Evolutionary conservation across 2,888 invertebrate genomes (phyloP).

Genomic region (Euspilapteryx auroguttella): DNA sequence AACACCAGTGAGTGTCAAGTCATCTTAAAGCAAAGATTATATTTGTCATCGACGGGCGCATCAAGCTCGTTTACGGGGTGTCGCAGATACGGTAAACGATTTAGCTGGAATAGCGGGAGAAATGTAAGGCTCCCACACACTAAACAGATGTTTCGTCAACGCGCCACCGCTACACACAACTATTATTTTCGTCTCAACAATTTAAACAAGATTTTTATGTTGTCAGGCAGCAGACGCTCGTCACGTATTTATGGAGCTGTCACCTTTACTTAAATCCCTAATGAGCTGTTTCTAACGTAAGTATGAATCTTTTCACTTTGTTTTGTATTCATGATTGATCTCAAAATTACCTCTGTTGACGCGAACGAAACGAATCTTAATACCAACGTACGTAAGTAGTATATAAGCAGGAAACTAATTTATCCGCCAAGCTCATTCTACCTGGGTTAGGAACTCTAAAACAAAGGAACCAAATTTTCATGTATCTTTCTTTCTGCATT

Average conservation of each 20-base stretch:
- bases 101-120: constrained; percentile 23
- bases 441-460: too few species aligned
- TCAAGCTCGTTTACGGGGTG: constrained; percentile 45
- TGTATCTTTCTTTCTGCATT: too few species aligned
- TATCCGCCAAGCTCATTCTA: too few species aligned
- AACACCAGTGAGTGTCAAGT: constrained; percentile 51
- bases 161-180: constrained; percentile 21
- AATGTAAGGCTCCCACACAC: constrained; percentile 21
- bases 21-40: constrained; percentile 53
- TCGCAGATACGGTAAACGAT: constrained; percentile 39
- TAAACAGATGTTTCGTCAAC: constrained; percentile 47
- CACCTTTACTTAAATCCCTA: constrained; percentile 51
- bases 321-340: constrained; percentile 37
- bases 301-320: constrained; percentile 38
- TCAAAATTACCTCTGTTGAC: constrained; percentile 47
- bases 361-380: too few species aligned
- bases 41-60: constrained; percentile 51
- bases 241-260: constrained; percentile 48
- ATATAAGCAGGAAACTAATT: too few species aligned
- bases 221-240: constrained; percentile 17
- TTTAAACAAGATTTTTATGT: constrained; percentile 26
- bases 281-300: constrained; percentile 53
- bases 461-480: too few species aligned
- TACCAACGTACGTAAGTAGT: too few species aligned
- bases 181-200: constrained; percentile 23